Percentiles rank a stretch among this genome's conserved stretches.
phyloP scores from a whole-genome alignment of 2,888 invertebrate genomes.

The Ctena decussata region DNA sequence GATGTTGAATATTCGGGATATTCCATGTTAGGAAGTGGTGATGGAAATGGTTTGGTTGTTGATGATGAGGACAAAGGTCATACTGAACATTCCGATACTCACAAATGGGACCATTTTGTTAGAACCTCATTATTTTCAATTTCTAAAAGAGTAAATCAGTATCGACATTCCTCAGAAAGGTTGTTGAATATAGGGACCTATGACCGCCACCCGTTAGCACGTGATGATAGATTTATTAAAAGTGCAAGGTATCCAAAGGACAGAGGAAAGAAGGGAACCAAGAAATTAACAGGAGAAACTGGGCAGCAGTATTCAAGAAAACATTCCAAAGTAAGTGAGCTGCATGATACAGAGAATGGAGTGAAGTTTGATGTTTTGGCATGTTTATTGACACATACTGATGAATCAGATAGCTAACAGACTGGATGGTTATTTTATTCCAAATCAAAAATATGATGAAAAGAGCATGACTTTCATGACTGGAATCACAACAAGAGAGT shows the following conservation, averaged over 20 bases:
- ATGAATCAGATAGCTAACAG: too few relatives aligned
- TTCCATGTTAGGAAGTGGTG: constrained; percentile 39
- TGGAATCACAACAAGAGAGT: too few relatives aligned
- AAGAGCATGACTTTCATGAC: too few relatives aligned
- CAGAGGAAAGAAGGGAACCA: constrained; percentile 29
- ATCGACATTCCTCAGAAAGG: neutral
- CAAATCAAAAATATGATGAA: too few relatives aligned
- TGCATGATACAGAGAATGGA: constrained; percentile 9
- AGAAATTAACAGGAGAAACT: neutral
- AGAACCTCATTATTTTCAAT: neutral
- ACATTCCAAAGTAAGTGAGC: constrained; percentile 63
- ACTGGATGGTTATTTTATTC: too few relatives aligned
- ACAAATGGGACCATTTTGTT: neutral
- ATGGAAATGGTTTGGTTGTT: neutral
- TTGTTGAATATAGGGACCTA: constrained; percentile 29
- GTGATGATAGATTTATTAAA: constrained; percentile 36
- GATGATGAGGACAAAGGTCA: neutral
- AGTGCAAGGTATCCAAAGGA: constrained; percentile 53
- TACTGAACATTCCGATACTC: neutral
- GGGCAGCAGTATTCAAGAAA: neutral
- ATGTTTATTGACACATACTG: too few relatives aligned
- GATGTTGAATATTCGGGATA: constrained; percentile 54
- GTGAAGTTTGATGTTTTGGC: too few relatives aligned
- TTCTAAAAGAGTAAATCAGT: neutral
- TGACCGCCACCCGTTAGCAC: constrained; percentile 43